These are phyloP conservation scores for Eriocheir sinensis DNA, from an alignment of 1,140 invertebrate species.

Conservation along the genomic window DNA sequence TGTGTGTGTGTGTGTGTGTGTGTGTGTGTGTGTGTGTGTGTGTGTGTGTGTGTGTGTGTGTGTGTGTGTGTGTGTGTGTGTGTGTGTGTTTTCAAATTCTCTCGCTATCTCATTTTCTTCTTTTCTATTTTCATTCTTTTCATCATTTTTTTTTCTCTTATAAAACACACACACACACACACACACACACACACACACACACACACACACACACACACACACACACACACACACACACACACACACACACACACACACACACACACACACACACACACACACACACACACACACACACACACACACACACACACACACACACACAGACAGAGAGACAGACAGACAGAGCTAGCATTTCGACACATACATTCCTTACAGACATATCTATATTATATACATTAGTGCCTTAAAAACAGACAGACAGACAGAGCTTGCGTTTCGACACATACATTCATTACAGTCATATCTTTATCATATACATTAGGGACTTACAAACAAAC, in stretches of 20 bases:
- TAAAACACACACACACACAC: not conserved
- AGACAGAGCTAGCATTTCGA: no score
- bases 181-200: no score
- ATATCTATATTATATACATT: conserved; percentile 43
- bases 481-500: conserved; percentile 48
- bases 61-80: not conserved
- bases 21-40: conserved; percentile 44
- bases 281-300: conserved; percentile 60
- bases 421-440: not conserved
- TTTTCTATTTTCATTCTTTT: not conserved
- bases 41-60: conserved; percentile 4
- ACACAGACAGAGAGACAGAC: no score
- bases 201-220: no score
- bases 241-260: conserved; percentile 25
- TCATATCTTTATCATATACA: no score
- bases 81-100: not conserved
- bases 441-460: not conserved
- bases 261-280: conserved; percentile 30
- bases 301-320: conserved; percentile 55
- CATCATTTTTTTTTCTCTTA: not conserved
- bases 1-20: conserved; percentile 42
- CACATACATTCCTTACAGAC: conserved; percentile 40
- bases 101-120: not conserved
- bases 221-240: no score
- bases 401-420: not conserved